Conservation (phyloP, 2,113 vertebrate species). For the Argyrosomus japonicus region DNA sequence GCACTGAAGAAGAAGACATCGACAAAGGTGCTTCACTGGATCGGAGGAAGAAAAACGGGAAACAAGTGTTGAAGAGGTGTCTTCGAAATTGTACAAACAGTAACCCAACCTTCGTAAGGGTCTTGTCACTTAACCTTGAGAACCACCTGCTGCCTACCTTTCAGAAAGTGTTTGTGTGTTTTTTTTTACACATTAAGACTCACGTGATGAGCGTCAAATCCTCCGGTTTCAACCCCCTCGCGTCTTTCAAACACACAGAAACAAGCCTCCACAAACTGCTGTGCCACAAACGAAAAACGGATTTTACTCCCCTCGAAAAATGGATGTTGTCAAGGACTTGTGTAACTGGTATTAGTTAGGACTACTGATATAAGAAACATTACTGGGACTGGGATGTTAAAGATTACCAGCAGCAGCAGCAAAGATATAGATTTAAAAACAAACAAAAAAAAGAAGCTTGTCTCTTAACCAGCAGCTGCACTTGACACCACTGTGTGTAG, state of each 20-base stretch:
- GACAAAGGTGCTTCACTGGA: slow-evolving; percentile 52
- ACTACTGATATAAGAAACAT: slow-evolving; percentile 70
- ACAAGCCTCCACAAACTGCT: slow-evolving; percentile 72
- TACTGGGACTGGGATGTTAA: slow-evolving; percentile 51
- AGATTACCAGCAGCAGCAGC: slow-evolving; percentile 75
- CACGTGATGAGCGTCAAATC: slow-evolving; percentile 32
- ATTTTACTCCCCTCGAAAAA: slow-evolving; percentile 42
- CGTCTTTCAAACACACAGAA: slow-evolving; percentile 51
- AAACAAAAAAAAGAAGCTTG: slow-evolving; percentile 11
- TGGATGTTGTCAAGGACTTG: slow-evolving; percentile 78
- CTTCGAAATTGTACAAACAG: slow-evolving; percentile 66
- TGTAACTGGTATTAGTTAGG: slow-evolving; percentile 75
- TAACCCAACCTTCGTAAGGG: slow-evolving; percentile 69
- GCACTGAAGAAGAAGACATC: slow-evolving; percentile 69
- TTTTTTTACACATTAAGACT: slow-evolving; percentile 68
- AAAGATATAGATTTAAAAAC: slow-evolving; percentile 21
- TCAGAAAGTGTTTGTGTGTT: slow-evolving; percentile 74
- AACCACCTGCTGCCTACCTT: slow-evolving; percentile 84
- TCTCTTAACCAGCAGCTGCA: slow-evolving; percentile 80
- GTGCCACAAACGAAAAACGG: slow-evolving; percentile 69
- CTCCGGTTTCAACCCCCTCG: slow-evolving; percentile 59
- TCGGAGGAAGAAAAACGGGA: slow-evolving; percentile 10
- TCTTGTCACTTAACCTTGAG: slow-evolving; percentile 75
- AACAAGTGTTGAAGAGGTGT: slow-evolving; percentile 33
- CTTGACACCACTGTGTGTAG: slow-evolving; percentile 71